Percentiles rank a stretch among this genome's conserved stretches.
Evolutionary conservation across 1,140 invertebrate genomes (phyloP).

Genomic region (Hyles vespertilio): DNA sequence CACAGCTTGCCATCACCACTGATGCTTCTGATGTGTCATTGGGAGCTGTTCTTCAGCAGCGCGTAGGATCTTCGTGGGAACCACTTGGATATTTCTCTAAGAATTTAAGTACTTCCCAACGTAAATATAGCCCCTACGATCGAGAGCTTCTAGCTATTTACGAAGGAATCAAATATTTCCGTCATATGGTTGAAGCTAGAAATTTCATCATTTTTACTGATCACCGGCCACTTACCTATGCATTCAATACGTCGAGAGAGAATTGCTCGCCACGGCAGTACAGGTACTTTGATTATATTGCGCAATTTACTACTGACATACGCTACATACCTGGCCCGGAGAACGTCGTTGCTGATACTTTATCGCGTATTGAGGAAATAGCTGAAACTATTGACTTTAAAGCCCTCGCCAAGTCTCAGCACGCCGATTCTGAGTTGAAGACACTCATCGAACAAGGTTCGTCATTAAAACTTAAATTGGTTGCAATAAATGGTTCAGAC

Average conservation of each 20-base stretch:
- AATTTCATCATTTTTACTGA: neutral
- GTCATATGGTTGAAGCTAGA: neutral
- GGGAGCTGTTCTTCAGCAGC: conserved; percentile 8
- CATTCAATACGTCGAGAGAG: neutral
- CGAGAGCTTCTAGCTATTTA: conserved; percentile 4
- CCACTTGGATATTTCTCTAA: conserved; percentile 10
- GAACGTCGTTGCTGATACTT: conserved; percentile 4
- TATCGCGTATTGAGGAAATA: neutral
- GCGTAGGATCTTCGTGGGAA: neutral
- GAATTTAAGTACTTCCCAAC: neutral
- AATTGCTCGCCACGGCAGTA: neutral
- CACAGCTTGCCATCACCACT: neutral
- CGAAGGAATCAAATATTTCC: neutral
- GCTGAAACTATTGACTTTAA: neutral
- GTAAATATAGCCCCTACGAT: neutral
- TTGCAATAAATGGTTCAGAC: neutral
- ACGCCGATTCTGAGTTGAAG: neutral
- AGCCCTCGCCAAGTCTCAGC: neutral
- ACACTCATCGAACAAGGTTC: neutral
- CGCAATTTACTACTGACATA: conserved; percentile 3
- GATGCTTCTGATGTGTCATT: neutral
- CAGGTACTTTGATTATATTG: neutral
- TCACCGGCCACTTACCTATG: neutral
- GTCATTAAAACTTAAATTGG: neutral
- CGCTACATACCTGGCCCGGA: neutral